Evolutionary conservation across 2,113 vertebrate genomes (phyloP), one percentile per base, ranked within the genome.

Genomic region (Thalassarche chlororhynchos): DNA sequence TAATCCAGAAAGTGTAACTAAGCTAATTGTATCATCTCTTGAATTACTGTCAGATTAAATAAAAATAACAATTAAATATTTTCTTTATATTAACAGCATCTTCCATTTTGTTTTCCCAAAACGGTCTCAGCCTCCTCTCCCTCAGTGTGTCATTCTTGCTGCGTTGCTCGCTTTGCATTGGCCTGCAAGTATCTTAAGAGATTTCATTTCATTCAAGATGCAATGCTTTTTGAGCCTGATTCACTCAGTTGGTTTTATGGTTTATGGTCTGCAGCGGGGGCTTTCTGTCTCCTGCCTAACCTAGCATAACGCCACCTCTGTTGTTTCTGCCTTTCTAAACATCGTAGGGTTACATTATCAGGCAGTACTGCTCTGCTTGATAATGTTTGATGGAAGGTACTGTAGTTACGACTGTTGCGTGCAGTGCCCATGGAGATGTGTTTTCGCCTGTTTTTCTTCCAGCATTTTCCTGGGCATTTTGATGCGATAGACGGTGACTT

Each of bases 391-490:
- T 42, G 60, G 58, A 9, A 38, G 20, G 26, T 24, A 15, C 57
- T 20, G 44, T 8, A 4, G 21, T 20, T n/a, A 16, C 0, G 1
- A 29, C 40, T 82, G n/a, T 17, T 54, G 34, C 2, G 1, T n/a
- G 54, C 19, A 17, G 14, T 32, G 55, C 36, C n/a, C 12, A 0
- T 60, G 52, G 38, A 60, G 68, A 28, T 55, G 34, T 0, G 0
- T 17, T 91, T 85, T 47, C 69, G 74, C 32, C 60, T 58, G 2
- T 6, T 68, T 21, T 12, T 75, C 88, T 71, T 83, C 69, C 69
- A 60, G 29, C 38, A 0, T 20, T 78, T 68, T 93, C 60, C 74
- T 79, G 90, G 65, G 18, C 8, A 1, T 87, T 79, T 13, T 36
- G 40, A 20, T 61, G 57, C 2, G 28, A 52, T 16, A 51, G 49